Evolutionary conservation across 2,888 invertebrate species (phyloP).

Genomic region (Xanthorhoe spadicearia): DNA sequence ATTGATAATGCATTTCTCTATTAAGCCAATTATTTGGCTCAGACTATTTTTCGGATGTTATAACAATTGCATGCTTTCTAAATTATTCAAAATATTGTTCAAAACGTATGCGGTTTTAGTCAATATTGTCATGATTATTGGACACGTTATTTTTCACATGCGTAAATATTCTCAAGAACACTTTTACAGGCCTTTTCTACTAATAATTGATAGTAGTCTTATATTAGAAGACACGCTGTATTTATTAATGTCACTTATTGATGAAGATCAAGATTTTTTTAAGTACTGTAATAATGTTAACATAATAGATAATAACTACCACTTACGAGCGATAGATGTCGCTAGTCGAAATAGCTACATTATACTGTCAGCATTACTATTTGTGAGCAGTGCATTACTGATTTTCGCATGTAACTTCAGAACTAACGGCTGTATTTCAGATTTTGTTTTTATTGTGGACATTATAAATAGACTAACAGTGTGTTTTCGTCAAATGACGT

Average conservation of each 20-base stretch:
- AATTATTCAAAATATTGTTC: too few relatives aligned
- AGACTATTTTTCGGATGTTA: too few relatives aligned
- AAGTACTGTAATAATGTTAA: background rate
- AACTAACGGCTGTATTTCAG: background rate
- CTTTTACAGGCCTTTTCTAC: background rate
- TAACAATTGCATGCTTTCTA: too few relatives aligned
- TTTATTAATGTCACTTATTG: background rate
- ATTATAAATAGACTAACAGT: background rate
- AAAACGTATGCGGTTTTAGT: too few relatives aligned
- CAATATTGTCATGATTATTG: too few relatives aligned
- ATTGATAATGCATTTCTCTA: too few relatives aligned
- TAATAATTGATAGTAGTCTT: background rate
- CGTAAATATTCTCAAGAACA: background rate
- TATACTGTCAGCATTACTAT: conserved; percentile 4
- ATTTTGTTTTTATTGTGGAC: background rate
- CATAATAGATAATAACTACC: background rate
- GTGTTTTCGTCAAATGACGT: background rate
- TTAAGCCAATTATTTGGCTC: too few relatives aligned
- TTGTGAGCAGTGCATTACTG: background rate
- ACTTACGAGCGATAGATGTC: conserved; percentile 3
- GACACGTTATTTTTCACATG: too few relatives aligned
- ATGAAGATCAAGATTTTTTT: background rate
- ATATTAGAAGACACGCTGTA: background rate
- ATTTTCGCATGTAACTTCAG: background rate
- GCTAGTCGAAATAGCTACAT: background rate